Base-by-base conservation (phyloP, 2,113 vertebrate genomes). In the Panthera uncia region DNA sequence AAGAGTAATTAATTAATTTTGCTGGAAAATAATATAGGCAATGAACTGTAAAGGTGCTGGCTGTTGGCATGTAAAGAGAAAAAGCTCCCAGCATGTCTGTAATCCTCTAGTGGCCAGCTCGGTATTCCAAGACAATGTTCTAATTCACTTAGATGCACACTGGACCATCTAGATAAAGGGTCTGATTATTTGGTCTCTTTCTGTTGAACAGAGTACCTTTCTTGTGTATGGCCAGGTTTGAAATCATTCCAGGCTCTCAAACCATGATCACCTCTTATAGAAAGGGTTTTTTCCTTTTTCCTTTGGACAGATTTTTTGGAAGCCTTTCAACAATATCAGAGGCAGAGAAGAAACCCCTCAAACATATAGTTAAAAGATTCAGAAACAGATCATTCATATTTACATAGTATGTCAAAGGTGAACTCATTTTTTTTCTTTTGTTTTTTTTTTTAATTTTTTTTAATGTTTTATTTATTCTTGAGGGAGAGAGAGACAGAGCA, bases 301-400 rank as follows among this genome's bases (percentile, higher is more conserved):
- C 23, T 92, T 65, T 73, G 94, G 41, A 89, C 41, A 93, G 63
- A 87, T 68, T 80, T 93, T 88, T 68, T 8, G 68, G 45, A 93
- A 92, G 73, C n/a, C 13, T 74, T 92, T 74, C 27, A 94, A 21
- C 81, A 92, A 55, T 80, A 92, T 96, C 69, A 97, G 55, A 95
- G 45, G 33, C 79, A 88, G 84, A 94, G n/a, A 80, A 76, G 48
- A 92, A 81, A 50, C 4, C 69, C 41, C 38, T 85, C 50, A 91
- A 61, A 81, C 5, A 66, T 73, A 76, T 2, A 31, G 27, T 93
- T 71, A 61, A 80, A 95, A 96, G 50, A 84, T 71, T 83, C n/a
- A 57, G 36, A 95, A 92, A 65, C 31, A 57, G 52, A 69, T 93
- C 50, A 87, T 86, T 92, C 1, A 3, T 73, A 69, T 95, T 93